A percentile compares a stretch with the other conserved stretches of the same genome.
Conservation (phyloP, 2,113 vertebrate genomes). For the Pantherophis guttatus region DNA sequence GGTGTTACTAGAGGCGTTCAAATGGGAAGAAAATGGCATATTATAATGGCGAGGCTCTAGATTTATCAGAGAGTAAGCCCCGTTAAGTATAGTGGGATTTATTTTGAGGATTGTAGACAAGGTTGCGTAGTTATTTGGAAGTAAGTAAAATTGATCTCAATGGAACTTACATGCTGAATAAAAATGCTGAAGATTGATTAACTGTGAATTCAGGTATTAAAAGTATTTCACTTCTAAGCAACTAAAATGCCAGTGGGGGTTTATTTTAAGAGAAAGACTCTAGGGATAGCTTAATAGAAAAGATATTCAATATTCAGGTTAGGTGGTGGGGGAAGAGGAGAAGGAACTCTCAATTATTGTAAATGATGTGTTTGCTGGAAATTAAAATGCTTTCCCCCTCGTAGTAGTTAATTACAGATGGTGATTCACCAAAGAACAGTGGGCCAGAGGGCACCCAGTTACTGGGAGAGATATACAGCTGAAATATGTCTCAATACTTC, state of each 20-base stretch:
- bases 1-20: slow-evolving; percentile 20
- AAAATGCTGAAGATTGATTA: not conserved
- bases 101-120: not conserved
- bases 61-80: not conserved
- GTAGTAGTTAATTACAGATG: slow-evolving; percentile 68
- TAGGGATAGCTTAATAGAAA: not conserved
- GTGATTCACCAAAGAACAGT: slow-evolving; percentile 59
- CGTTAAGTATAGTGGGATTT: not conserved
- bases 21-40: slow-evolving; percentile 19
- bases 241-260: slow-evolving; percentile 3
- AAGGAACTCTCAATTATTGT: slow-evolving; percentile 27
- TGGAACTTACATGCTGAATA: not conserved
- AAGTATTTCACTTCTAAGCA: slow-evolving; percentile 34
- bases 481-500: slow-evolving; percentile 28
- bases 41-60: not conserved
- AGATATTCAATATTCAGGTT: slow-evolving; percentile 59
- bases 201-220: slow-evolving; percentile 39
- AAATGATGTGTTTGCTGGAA: slow-evolving; percentile 68
- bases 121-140: not conserved
- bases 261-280: not conserved
- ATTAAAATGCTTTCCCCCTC: slow-evolving; percentile 64
- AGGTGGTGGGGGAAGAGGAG: slow-evolving; percentile 50
- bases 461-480: slow-evolving; percentile 44
- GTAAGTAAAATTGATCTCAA: not conserved
- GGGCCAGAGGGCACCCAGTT: slow-evolving; percentile 43